Percentiles rank a stretch among this genome's conserved stretches.
Conservation (phyloP, 1,140 invertebrate genomes). For the Scaptomyza graminum region DNA sequence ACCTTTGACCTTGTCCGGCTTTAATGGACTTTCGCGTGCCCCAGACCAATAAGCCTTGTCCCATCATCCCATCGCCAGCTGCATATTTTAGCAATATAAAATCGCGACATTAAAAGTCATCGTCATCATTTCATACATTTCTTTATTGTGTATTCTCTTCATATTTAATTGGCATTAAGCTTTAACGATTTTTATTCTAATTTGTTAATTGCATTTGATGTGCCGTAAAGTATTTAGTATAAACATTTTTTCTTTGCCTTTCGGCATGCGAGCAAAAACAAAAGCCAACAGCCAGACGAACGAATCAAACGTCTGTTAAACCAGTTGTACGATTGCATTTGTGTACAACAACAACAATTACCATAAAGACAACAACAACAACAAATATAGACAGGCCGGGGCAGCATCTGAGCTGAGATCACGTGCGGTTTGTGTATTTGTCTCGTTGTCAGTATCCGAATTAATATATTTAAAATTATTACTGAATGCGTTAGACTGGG, state of each 20-base stretch:
- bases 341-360: conserved; percentile 26
- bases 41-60: conserved; percentile 21
- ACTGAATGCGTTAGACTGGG: background rate
- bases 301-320: conserved; percentile 49
- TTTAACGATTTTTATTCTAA: conserved; percentile 33
- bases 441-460: conserved; percentile 3
- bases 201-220: conserved; percentile 65
- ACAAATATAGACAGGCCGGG: conserved; percentile 3
- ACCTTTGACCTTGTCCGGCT: conserved; percentile 61
- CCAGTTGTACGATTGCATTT: conserved; percentile 61
- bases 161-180: background rate
- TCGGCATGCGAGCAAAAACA: conserved; percentile 64
- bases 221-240: conserved; percentile 6
- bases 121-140: conserved; percentile 7
- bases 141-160: background rate
- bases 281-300: conserved; percentile 14
- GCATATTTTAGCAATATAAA: conserved; percentile 8
- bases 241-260: background rate
- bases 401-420: conserved; percentile 48
- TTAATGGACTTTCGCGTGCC: conserved; percentile 39
- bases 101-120: no score
- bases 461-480: background rate
- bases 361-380: conserved; percentile 7
- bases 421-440: conserved; percentile 58
- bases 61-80: conserved; percentile 1